phyloP scores from a whole-genome alignment of 2,113 vertebrate genomes.

The Telmatochromis sp. region DNA sequence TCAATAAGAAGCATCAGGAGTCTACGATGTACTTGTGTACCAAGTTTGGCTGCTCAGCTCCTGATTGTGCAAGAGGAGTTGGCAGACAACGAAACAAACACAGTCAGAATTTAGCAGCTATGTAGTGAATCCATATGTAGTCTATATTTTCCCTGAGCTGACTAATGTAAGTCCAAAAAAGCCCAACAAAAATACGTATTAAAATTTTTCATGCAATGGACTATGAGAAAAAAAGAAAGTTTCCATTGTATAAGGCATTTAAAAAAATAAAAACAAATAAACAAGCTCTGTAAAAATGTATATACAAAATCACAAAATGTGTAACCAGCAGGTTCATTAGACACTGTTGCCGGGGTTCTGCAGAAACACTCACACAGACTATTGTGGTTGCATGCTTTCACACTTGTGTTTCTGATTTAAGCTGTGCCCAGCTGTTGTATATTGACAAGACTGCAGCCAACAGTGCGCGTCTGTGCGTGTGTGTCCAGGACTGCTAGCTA shows the following conservation, averaged over 20 bases:
- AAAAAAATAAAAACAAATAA: neutral
- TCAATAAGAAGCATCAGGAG: neutral
- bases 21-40: neutral
- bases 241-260: neutral
- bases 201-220: neutral
- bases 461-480: neutral
- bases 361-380: conserved; percentile 1
- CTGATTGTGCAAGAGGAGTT: neutral
- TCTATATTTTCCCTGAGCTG: neutral
- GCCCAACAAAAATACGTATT: neutral
- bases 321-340: neutral
- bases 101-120: neutral
- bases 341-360: neutral
- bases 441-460: conserved; percentile 30
- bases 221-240: neutral
- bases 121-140: neutral
- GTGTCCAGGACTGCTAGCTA: conserved; percentile 31
- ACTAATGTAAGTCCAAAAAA: neutral
- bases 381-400: conserved; percentile 31
- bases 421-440: conserved; percentile 50
- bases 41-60: neutral
- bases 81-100: neutral
- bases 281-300: neutral
- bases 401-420: conserved; percentile 23
- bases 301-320: neutral